These are phyloP conservation scores for Tangara arthus DNA, from an alignment of 2,797 vertebrate species.

Conservation along the genomic window DNA sequence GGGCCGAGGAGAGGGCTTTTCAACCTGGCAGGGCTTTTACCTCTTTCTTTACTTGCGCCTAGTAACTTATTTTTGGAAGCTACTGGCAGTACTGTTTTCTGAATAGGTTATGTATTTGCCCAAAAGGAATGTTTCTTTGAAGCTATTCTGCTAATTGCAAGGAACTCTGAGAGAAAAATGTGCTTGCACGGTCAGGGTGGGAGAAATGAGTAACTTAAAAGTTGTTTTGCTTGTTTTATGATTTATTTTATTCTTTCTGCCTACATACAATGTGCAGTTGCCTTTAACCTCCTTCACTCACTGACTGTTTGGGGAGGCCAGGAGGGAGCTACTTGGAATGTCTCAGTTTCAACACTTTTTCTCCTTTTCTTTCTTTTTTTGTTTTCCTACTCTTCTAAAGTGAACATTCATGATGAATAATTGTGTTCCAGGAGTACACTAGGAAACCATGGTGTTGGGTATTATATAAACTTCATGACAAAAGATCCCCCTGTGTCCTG, in stretches of 20 bases:
- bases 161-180: not conserved
- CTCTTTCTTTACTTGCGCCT: not conserved
- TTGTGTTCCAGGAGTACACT: not conserved
- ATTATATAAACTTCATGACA: not conserved
- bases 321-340: not conserved
- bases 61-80: not conserved
- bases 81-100: not conserved
- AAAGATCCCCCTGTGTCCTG: not conserved
- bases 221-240: not conserved
- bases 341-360: not conserved
- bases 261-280: not conserved
- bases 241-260: not conserved
- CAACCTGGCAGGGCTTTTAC: not conserved
- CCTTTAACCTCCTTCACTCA: not conserved
- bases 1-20: not conserved
- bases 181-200: not conserved
- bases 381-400: not conserved
- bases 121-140: slow-evolving; percentile 20
- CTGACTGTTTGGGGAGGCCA: not conserved
- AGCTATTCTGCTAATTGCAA: not conserved
- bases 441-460: not conserved
- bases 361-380: not conserved
- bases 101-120: slow-evolving; percentile 26
- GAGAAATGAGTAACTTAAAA: slow-evolving; percentile 7
- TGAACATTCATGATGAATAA: not conserved